A percentile compares a stretch with the other conserved stretches of the same genome.
Evolutionary conservation across 2,797 vertebrate species (phyloP).

Genomic region (Enteromius fasciolatus): DNA sequence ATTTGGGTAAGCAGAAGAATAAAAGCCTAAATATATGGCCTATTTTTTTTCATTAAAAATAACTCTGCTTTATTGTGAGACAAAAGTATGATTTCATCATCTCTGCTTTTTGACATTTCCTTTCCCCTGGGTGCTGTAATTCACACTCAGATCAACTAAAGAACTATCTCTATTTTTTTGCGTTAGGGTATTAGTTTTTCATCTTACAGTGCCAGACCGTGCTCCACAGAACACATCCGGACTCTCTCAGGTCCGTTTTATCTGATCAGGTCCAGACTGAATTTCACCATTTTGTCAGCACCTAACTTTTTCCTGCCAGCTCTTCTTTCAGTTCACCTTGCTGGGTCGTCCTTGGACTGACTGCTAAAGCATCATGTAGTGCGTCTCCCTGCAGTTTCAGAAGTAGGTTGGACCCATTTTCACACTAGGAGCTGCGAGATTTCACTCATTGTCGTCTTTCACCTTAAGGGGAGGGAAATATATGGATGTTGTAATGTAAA

Average conservation of each 20-base stretch:
- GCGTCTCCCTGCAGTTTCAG: constrained; percentile 70
- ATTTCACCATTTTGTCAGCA: constrained; percentile 57
- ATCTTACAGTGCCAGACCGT: constrained; percentile 33
- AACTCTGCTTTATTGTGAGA: not conserved
- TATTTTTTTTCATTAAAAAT: constrained; percentile 58
- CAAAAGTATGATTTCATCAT: constrained; percentile 2
- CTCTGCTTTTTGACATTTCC: not conserved
- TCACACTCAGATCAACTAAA: not conserved
- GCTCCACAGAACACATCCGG: constrained; percentile 40
- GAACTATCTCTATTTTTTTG: not conserved
- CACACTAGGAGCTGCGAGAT: constrained; percentile 41
- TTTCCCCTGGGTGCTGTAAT: not conserved
- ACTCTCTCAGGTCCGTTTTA: constrained; percentile 52
- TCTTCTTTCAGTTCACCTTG: constrained; percentile 62
- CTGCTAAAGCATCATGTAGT: constrained; percentile 67
- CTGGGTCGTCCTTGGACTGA: constrained; percentile 72
- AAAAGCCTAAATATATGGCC: constrained; percentile 60
- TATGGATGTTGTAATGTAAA: not conserved
- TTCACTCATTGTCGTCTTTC: constrained; percentile 58
- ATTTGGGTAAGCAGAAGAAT: constrained; percentile 62
- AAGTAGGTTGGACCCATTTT: constrained; percentile 76
- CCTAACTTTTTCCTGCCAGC: constrained; percentile 52
- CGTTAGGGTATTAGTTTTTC: not conserved
- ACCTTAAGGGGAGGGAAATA: constrained; percentile 51
- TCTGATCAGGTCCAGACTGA: constrained; percentile 59